Percentiles rank a stretch among this genome's conserved stretches.
Conservation (phyloP, 2,113 vertebrate genomes). For the Pelmatolapia mariae region DNA sequence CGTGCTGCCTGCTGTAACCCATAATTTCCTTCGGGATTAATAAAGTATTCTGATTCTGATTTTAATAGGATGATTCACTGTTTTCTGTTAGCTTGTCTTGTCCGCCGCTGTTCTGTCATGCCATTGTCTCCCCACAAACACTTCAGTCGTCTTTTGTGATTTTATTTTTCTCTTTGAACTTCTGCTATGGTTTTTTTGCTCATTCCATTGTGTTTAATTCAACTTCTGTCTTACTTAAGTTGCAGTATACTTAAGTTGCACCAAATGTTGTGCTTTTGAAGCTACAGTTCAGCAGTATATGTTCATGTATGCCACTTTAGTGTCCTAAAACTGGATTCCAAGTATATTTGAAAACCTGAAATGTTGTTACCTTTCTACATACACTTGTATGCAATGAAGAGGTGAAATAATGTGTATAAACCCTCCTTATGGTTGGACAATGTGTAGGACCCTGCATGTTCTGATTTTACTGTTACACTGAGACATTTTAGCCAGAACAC, state of each 20-base stretch:
- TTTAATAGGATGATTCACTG: background rate
- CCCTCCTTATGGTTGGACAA: accelerated
- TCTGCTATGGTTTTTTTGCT: background rate
- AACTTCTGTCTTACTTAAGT: background rate
- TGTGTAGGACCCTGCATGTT: background rate
- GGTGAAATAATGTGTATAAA: background rate
- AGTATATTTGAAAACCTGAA: background rate
- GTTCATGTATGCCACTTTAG: background rate
- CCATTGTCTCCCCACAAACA: background rate
- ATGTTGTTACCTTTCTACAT: background rate
- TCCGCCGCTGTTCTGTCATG: accelerated
- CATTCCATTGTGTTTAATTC: background rate
- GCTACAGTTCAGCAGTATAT: background rate
- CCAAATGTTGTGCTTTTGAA: background rate
- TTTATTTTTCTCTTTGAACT: background rate
- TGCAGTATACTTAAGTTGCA: background rate
- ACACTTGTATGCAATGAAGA: background rate
- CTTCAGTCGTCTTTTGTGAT: background rate
- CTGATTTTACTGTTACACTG: background rate
- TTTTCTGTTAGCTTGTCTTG: background rate
- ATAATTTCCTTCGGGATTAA: too few relatives aligned
- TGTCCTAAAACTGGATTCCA: background rate
- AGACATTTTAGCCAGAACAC: background rate
- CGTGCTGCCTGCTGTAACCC: too few relatives aligned
- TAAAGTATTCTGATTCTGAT: too few relatives aligned